Base-by-base conservation (phyloP, 2,888 invertebrate genomes). In the Gandaritis pyraliata region DNA sequence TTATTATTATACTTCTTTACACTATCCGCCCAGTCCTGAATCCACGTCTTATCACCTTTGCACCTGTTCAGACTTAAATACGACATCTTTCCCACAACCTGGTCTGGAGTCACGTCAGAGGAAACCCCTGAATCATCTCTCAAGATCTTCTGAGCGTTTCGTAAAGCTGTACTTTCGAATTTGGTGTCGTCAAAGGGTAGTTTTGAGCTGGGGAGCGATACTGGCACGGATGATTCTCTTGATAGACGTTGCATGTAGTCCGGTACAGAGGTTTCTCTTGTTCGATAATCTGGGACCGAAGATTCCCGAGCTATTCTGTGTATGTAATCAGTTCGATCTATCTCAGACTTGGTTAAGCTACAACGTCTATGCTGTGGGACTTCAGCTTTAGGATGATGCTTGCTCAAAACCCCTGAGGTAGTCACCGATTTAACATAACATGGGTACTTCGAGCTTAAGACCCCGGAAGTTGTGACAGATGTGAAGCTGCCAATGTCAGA, bases 321-420 rank as follows among this genome's bases (percentile, higher is more conserved):
- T 0, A 94, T 82, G 60, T 94, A 94, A 71, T 94, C 94, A 0
- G 94, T 94, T 72, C 93, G 93, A 71, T 95, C 95, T 46, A 95
- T 94, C 68, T 95, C 95, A 0, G 95, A 95, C 77, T 95, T 95
- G 0, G 95, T 94, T 66, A 95, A 77, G 72, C 95, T 94, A 65
- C 94, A 93, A 12, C 94, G 88, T 66, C 94, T 86, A 29, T 80
- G 74, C 0, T 75, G 73, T 0, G 86, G 86, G 16, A 77, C 72
- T 49, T 78, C 93, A 18, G 65, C 74, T 84, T 87, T 86, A 0
- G 76, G 64, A 0, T 81, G 78, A 46, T 74, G 85, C 67, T 93
- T 93, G 67, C 94, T 94, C 67, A 96, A 83, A 8, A 95, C 94
- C 0, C 95, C 95, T 50, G 95, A 95, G 0, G 95, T 95, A 4